A percentile compares a stretch with the other conserved stretches of the same genome.
These are phyloP conservation scores for Sarcophilus harrisii DNA, from an alignment of 2,797 vertebrate genomes.

Conservation along the genomic window DNA sequence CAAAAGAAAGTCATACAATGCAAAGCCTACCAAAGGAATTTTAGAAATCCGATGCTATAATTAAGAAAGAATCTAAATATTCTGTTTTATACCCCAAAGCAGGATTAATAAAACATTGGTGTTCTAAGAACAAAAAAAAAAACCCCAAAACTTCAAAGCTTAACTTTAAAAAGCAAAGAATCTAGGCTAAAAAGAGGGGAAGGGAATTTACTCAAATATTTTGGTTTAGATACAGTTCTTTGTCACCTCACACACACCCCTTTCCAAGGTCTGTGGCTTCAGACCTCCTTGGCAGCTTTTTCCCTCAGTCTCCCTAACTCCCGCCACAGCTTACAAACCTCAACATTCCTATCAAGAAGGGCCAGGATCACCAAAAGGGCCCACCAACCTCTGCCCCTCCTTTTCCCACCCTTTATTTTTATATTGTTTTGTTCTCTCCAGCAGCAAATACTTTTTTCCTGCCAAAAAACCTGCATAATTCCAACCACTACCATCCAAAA, in stretches of 20 bases:
- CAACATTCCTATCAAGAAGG: conserved; percentile 63
- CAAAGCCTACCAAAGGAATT: conserved; percentile 40
- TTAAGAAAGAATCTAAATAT: conserved; percentile 75
- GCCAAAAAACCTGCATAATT: neutral
- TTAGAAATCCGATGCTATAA: conserved; percentile 77
- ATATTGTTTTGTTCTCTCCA: conserved; percentile 41
- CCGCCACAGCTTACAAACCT: conserved; percentile 65
- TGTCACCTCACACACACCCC: conserved; percentile 54
- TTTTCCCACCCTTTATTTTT: conserved; percentile 26
- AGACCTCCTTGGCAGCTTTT: conserved; percentile 79
- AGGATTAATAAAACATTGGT: conserved; percentile 81
- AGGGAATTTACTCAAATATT: conserved; percentile 77
- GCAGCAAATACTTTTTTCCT: fast-evolving
- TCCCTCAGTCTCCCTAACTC: conserved; percentile 35
- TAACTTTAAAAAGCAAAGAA: conserved; percentile 70
- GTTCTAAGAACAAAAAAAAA: conserved; percentile 73
- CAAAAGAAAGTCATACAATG: conserved; percentile 12
- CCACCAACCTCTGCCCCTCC: neutral
- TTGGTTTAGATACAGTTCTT: conserved; percentile 73
- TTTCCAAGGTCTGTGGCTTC: conserved; percentile 72
- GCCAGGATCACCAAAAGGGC: conserved; percentile 73
- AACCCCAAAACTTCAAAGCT: conserved; percentile 78
- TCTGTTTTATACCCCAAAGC: conserved; percentile 70
- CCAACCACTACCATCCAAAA: neutral
- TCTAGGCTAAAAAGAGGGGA: conserved; percentile 66